A percentile compares a stretch with the other conserved stretches of the same genome.
Evolutionary conservation across 1,140 invertebrate genomes (phyloP).

Genomic region (Macrobrachium rosenbergii): DNA sequence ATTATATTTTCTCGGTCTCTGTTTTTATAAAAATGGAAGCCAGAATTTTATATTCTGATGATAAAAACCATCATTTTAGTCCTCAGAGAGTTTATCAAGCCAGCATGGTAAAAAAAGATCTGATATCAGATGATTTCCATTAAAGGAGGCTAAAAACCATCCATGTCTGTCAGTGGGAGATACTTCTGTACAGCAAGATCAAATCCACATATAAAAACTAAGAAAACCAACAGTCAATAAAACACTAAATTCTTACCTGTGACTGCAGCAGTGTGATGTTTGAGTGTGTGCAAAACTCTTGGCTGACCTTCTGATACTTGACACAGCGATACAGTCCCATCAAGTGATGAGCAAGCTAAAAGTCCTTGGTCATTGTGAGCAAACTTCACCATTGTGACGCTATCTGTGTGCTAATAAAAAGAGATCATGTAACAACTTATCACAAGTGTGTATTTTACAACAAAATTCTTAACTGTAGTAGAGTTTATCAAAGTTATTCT

Average conservation of each 20-base stretch:
- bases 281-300: conserved; percentile 80
- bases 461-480: too few relatives aligned
- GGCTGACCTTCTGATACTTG: conserved; percentile 80
- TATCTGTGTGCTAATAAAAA: conserved; percentile 78
- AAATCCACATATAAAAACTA: too few relatives aligned
- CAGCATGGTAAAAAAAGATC: too few relatives aligned
- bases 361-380: conserved; percentile 87
- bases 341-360: conserved; percentile 85
- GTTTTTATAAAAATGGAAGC: too few relatives aligned
- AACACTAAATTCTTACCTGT: conserved; percentile 74
- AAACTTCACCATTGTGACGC: conserved; percentile 88
- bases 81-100: too few relatives aligned
- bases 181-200: neutral
- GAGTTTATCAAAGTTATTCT: too few relatives aligned
- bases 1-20: too few relatives aligned
- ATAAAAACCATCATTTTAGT: too few relatives aligned
- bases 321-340: conserved; percentile 86
- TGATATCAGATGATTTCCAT: too few relatives aligned
- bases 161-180: too few relatives aligned
- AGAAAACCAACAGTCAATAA: neutral
- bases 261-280: conserved; percentile 82
- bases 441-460: neutral
- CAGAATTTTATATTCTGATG: too few relatives aligned
- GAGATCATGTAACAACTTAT: conserved; percentile 26
- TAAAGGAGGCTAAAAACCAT: too few relatives aligned